Percentiles rank a stretch among this genome's conserved stretches.
Evolutionary conservation across 2,113 vertebrate species (phyloP).

Genomic region (Emydura subglobosa): DNA sequence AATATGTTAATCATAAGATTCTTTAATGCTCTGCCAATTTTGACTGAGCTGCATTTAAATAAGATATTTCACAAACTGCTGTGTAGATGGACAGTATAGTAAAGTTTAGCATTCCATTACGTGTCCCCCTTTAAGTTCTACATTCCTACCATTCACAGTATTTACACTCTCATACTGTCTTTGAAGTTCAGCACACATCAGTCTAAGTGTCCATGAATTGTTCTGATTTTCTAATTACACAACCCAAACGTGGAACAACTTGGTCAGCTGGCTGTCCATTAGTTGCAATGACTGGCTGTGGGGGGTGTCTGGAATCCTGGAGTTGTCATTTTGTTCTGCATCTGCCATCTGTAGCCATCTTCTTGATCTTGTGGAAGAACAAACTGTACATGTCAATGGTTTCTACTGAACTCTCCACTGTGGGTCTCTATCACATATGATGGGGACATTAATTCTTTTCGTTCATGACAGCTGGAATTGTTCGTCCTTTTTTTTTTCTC

Average conservation of each 20-base stretch:
- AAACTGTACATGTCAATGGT: no score
- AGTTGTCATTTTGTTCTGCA: no score
- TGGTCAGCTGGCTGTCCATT: background rate
- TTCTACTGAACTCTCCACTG: no score
- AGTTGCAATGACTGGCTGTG: background rate
- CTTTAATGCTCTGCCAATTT: background rate
- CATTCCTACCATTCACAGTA: background rate
- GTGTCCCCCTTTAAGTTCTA: background rate
- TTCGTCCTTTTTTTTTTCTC: no score
- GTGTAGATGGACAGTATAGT: background rate
- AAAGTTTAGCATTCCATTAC: background rate
- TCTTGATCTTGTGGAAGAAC: background rate
- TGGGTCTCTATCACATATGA: no score
- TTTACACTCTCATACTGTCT: background rate
- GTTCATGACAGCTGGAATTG: no score
- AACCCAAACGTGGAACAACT: background rate
- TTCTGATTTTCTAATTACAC: background rate
- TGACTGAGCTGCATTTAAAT: background rate
- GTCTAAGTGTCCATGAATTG: background rate
- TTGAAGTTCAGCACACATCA: background rate
- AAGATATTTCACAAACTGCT: background rate
- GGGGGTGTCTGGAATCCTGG: no score
- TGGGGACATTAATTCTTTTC: no score
- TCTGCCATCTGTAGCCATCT: no score
- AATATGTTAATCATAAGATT: background rate